Percentiles rank a stretch among this genome's conserved stretches.
Evolutionary conservation across 1,140 invertebrate genomes (phyloP).

Genomic region (Fopius arisanus): DNA sequence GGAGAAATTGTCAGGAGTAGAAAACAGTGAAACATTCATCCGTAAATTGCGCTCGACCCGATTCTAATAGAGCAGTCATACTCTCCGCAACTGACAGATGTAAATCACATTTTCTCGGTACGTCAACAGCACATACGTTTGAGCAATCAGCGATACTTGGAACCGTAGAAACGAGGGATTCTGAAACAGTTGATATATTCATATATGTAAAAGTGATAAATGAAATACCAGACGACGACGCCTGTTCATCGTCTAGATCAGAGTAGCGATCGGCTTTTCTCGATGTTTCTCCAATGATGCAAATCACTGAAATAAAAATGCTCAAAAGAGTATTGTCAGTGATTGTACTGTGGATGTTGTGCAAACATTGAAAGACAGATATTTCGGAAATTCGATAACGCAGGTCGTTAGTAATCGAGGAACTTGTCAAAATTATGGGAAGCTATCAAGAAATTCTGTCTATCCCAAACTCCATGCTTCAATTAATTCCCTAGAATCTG

Average conservation of each 20-base stretch:
- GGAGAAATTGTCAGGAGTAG: neutral
- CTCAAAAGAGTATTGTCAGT: neutral
- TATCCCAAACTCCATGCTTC: neutral
- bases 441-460: neutral
- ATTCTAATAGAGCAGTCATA: neutral
- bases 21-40: neutral
- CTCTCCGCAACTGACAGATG: neutral
- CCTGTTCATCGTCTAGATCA: neutral
- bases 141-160: conserved; percentile 5
- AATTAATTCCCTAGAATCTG: neutral
- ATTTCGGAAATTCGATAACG: neutral
- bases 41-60: neutral
- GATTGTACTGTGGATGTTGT: neutral
- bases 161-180: neutral
- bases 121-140: conserved; percentile 4
- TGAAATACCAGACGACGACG: neutral
- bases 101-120: neutral
- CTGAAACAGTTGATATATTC: conserved; percentile 3
- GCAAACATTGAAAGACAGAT: neutral
- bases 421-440: neutral
- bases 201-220: neutral
- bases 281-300: neutral
- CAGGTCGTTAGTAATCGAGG: neutral
- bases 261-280: neutral
- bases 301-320: neutral